These are phyloP conservation scores for Xenops minutus DNA, from an alignment of 2,797 vertebrate genomes.

Conservation along the genomic window DNA sequence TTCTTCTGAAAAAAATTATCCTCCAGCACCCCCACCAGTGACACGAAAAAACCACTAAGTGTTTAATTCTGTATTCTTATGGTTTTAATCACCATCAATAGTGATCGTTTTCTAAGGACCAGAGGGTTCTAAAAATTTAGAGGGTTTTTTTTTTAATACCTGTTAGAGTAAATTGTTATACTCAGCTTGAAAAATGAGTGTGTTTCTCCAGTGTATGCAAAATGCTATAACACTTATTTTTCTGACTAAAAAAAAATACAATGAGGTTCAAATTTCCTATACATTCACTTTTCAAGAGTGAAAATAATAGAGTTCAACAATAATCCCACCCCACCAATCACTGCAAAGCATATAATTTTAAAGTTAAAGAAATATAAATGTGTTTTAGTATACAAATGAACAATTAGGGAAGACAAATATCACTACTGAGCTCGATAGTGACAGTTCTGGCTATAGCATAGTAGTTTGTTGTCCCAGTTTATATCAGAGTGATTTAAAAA, in stretches of 20 bases:
- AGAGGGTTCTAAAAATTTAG: neutral
- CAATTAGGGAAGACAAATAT: neutral
- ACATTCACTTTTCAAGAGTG: neutral
- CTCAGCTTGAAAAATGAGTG: neutral
- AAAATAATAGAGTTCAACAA: neutral
- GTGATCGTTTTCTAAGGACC: fast-evolving
- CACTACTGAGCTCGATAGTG: neutral
- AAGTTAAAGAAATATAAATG: neutral
- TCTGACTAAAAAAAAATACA: neutral
- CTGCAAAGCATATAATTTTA: neutral
- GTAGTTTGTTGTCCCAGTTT: neutral
- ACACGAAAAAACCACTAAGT: neutral
- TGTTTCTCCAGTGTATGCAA: neutral
- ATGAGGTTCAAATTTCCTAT: neutral
- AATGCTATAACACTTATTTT: neutral
- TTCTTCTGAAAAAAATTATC: neutral
- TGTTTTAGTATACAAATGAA: neutral
- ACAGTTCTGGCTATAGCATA: neutral
- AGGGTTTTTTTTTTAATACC: neutral
- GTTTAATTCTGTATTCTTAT: neutral
- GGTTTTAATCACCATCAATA: neutral
- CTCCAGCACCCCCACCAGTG: neutral
- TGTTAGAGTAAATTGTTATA: neutral
- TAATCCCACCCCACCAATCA: neutral
- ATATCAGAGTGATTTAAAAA: neutral